Percentiles rank a stretch among this genome's conserved stretches.
phyloP scores from a whole-genome alignment of 92 coral and sea anemone genomes.

The Metridium senile region DNA sequence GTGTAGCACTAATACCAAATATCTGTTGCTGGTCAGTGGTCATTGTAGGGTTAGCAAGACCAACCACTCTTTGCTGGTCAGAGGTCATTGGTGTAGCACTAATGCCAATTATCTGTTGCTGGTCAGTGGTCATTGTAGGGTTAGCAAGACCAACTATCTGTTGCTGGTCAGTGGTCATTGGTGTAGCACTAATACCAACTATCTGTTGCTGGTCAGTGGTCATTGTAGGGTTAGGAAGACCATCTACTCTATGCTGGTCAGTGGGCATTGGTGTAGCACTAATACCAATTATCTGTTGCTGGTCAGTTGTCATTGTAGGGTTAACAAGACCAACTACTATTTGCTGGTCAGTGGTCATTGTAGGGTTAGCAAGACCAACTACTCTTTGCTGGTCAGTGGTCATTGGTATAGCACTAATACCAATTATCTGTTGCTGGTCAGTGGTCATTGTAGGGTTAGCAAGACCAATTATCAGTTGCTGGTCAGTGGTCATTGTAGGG shows the following conservation, averaged over 20 bases:
- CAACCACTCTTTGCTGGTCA: conserved; percentile 20
- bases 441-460: too few species aligned
- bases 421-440: neutral
- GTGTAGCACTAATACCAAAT: neutral
- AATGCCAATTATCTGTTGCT: conserved; percentile 1
- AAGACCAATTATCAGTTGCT: too few species aligned
- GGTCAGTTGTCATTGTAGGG: neutral
- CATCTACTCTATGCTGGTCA: neutral
- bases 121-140: neutral
- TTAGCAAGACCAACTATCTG: conserved; percentile 1
- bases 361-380: neutral
- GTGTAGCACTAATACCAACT: neutral
- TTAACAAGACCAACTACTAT: neutral
- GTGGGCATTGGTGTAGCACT: neutral
- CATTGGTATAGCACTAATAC: neutral
- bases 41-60: too few species aligned
- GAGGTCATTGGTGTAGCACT: conserved; percentile 25
- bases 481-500: conserved; percentile 28
- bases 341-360: conserved; percentile 8
- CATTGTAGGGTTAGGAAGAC: neutral
- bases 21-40: conserved; percentile 2
- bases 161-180: conserved; percentile 3
- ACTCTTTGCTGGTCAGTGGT: conserved; percentile 2
- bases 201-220: conserved; percentile 2
- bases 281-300: neutral